Base-by-base conservation (phyloP, 1,140 invertebrate species). In the Drosophila nasuta region DNA sequence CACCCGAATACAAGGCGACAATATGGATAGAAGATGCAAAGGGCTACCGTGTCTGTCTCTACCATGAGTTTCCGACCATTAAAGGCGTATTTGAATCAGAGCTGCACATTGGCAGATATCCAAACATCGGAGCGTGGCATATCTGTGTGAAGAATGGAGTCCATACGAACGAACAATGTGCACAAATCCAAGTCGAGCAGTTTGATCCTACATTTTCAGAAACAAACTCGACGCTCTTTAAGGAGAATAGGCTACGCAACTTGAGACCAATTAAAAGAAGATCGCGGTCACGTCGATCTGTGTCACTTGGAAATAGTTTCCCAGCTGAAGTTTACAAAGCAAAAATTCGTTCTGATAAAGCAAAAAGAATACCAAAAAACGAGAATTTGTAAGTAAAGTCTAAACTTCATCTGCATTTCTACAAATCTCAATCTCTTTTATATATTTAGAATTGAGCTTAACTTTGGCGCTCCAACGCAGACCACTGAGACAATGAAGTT, bases 11-110 rank as follows among this genome's bases (percentile, higher is more conserved):
- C 0, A 15, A 33, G 0, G 17, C 77, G 3, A 1, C 0, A 0
- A 15, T 77, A 38, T 60, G 70, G 69, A 46, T 77, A n/a, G 20
- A 58, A n/a, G 77, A 79, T 51, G 33, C 52, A 5, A 58, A 46
- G 3, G 45, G 56, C 0, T 65, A 62, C 54, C 20, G 6, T 20
- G 11, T 79, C 0, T 28, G 38, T 1, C 6, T 33, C 0, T 79
- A 8, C 11, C 10, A 7, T 0, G 6, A 74, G 0, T 1, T 77
- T 1, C 38, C 2, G 0, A 13, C 25, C 0, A n/a, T 1, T 1
- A 25, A 49, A 35, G 77, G 74, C 0, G 13, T 77, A 5, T 79
- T 64, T 45, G 6, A 45, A 10, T 28, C 51, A 1, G 8, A 49
- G 10, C 5, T 79, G 5, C 15, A 6, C 7, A 4, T 79, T 11